These are phyloP conservation scores for Siphamia tubifer DNA, from an alignment of 2,113 vertebrate genomes.

Conservation along the genomic window DNA sequence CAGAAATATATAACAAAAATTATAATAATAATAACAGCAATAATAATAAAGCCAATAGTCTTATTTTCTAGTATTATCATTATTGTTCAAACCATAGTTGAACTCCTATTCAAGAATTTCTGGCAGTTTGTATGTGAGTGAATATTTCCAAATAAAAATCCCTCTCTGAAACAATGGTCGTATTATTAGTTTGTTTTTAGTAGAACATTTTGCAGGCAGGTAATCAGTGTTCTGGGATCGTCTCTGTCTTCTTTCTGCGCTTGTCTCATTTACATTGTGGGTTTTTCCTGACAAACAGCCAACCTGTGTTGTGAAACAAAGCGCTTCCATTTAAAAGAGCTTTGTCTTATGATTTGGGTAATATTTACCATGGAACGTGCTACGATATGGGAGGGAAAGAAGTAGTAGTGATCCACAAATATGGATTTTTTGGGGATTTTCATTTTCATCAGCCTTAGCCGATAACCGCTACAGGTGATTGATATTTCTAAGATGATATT, in stretches of 20 bases:
- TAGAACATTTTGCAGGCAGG: constrained; percentile 7
- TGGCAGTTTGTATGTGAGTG: neutral
- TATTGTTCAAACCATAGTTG: neutral
- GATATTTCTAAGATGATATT: too few species aligned
- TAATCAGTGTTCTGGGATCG: constrained; percentile 13
- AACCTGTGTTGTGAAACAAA: constrained; percentile 7
- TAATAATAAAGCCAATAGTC: too few species aligned
- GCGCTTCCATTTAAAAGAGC: neutral
- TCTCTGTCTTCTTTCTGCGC: constrained; percentile 2
- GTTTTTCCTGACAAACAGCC: constrained; percentile 20
- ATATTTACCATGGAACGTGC: constrained; percentile 3
- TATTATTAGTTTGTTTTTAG: constrained; percentile 13
- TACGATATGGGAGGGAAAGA: constrained; percentile 9
- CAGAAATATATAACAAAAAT: too few species aligned
- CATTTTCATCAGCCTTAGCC: too few species aligned
- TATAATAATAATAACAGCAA: too few species aligned
- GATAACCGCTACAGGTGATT: too few species aligned
- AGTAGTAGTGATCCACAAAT: too few species aligned
- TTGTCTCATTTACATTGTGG: constrained; percentile 12
- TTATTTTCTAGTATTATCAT: too few species aligned
- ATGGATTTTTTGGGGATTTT: too few species aligned
- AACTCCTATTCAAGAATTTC: neutral
- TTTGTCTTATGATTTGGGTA: constrained; percentile 11
- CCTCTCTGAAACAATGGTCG: constrained; percentile 12
- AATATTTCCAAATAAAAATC: neutral